phyloP scores from a whole-genome alignment of 2,113 vertebrate genomes.

The Motacilla alba region DNA sequence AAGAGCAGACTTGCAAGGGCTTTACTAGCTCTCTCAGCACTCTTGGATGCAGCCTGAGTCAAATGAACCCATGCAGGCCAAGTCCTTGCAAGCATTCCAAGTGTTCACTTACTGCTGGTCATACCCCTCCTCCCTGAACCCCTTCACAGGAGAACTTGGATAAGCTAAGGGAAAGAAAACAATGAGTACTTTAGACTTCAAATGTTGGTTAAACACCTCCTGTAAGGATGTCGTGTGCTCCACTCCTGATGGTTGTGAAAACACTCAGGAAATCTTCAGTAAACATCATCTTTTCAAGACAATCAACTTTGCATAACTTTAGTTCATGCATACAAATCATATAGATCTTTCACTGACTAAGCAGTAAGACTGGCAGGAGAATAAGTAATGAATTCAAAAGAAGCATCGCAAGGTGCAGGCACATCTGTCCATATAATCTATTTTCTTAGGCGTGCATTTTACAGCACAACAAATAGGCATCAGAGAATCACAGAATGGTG shows the following conservation, averaged over 20 bases:
- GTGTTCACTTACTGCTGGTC: background rate
- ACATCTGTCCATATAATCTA: background rate
- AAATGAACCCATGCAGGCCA: background rate
- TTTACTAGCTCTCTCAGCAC: background rate
- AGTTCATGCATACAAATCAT: background rate
- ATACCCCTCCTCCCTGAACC: background rate
- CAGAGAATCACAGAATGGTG: background rate
- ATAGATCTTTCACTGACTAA: background rate
- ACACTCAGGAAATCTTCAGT: background rate
- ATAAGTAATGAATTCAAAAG: background rate
- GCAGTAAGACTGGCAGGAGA: background rate
- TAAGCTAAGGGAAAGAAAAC: background rate
- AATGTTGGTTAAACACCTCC: background rate
- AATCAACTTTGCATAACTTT: background rate
- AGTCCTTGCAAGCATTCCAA: background rate
- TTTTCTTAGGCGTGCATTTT: background rate
- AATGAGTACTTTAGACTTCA: background rate
- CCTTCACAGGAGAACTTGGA: background rate
- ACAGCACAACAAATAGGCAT: background rate
- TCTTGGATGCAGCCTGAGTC: background rate
- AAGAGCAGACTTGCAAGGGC: background rate
- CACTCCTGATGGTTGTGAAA: background rate
- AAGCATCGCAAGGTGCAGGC: background rate
- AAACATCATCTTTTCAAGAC: background rate
- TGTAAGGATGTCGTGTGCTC: background rate